Conservation (phyloP, 2,888 invertebrate genomes). For the Dascillus cervinus region DNA sequence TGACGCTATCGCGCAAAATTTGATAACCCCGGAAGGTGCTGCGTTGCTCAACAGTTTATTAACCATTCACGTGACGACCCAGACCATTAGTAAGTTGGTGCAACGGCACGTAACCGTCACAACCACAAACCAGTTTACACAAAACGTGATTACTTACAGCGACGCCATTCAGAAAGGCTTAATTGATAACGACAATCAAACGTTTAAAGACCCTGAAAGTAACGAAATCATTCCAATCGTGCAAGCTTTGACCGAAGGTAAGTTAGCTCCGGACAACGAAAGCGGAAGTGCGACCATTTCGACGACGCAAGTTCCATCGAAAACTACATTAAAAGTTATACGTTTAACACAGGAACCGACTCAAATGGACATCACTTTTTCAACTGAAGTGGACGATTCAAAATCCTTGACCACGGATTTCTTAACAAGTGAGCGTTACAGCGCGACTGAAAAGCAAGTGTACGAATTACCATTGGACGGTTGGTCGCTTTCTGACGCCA, state of each 20-base stretch:
- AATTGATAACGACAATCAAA: slow-evolving; percentile 70
- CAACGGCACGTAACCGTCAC: slow-evolving; percentile 74
- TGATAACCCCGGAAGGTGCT: slow-evolving; percentile 83
- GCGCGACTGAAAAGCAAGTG: slow-evolving; percentile 55
- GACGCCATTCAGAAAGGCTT: slow-evolving; percentile 72
- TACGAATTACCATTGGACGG: slow-evolving; percentile 78
- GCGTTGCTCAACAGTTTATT: slow-evolving; percentile 75
- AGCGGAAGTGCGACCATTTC: slow-evolving; percentile 21
- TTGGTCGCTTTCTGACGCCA: slow-evolving; percentile 77
- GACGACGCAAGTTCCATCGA: slow-evolving; percentile 1
- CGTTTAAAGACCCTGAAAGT: slow-evolving; percentile 69
- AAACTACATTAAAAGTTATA: slow-evolving; percentile 21
- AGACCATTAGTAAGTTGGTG: slow-evolving; percentile 78
- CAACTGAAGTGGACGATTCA: slow-evolving; percentile 23
- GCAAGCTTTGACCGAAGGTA: slow-evolving; percentile 68
- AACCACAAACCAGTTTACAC: slow-evolving; percentile 45
- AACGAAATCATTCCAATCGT: slow-evolving; percentile 66
- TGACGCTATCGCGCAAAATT: slow-evolving; percentile 75
- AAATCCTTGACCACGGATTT: slow-evolving; percentile 21
- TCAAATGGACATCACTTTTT: slow-evolving; percentile 19
- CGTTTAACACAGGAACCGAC: slow-evolving; percentile 14
- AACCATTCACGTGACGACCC: slow-evolving; percentile 80
- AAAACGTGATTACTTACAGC: slow-evolving; percentile 61
- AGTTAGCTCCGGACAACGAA: slow-evolving; percentile 53
- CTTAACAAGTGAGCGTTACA: slow-evolving; percentile 41